A percentile compares a stretch with the other conserved stretches of the same genome.
phyloP scores from a whole-genome alignment of 1,140 invertebrate species.

The Drosophila obscura region DNA sequence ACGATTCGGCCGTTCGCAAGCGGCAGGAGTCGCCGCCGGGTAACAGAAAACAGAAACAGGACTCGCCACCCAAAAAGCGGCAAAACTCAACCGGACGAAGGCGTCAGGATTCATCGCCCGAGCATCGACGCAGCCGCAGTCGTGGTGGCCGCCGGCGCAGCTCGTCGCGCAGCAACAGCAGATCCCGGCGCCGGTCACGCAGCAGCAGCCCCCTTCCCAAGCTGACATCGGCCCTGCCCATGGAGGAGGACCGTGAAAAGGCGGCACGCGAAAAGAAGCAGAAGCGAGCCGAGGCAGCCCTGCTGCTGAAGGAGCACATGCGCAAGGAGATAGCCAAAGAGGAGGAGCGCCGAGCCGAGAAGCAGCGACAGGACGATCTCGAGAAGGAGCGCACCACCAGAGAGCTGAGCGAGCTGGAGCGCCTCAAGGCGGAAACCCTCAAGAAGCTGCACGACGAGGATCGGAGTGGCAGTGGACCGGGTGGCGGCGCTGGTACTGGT shows the following conservation, averaged over 20 bases:
- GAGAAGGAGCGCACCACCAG: conserved; percentile 77
- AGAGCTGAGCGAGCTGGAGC: conserved; percentile 77
- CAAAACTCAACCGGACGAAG: conserved; percentile 44
- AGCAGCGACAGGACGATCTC: conserved; percentile 76
- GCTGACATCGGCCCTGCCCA: conserved; percentile 33
- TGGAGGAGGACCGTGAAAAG: conserved; percentile 65
- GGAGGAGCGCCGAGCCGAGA: conserved; percentile 83
- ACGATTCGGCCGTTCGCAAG: conserved; percentile 14
- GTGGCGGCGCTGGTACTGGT: background rate
- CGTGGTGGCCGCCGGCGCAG: conserved; percentile 62
- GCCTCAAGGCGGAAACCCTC: conserved; percentile 75
- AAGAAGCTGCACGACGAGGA: conserved; percentile 79
- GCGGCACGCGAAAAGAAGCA: conserved; percentile 83
- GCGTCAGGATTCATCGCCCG: conserved; percentile 16
- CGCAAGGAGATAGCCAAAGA: conserved; percentile 84
- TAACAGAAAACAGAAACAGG: conserved; percentile 23
- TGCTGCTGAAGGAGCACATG: conserved; percentile 86
- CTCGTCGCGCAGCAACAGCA: conserved; percentile 52
- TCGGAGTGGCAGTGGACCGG: conserved; percentile 18
- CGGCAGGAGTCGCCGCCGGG: conserved; percentile 34
- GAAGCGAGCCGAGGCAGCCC: conserved; percentile 84
- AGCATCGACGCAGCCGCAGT: conserved; percentile 37
- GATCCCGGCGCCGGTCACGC: conserved; percentile 52
- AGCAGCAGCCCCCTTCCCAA: conserved; percentile 52
- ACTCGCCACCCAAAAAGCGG: conserved; percentile 27